These are phyloP conservation scores for Phylloscopus whistleri DNA, from an alignment of 2,113 vertebrate species.

Conservation along the genomic window DNA sequence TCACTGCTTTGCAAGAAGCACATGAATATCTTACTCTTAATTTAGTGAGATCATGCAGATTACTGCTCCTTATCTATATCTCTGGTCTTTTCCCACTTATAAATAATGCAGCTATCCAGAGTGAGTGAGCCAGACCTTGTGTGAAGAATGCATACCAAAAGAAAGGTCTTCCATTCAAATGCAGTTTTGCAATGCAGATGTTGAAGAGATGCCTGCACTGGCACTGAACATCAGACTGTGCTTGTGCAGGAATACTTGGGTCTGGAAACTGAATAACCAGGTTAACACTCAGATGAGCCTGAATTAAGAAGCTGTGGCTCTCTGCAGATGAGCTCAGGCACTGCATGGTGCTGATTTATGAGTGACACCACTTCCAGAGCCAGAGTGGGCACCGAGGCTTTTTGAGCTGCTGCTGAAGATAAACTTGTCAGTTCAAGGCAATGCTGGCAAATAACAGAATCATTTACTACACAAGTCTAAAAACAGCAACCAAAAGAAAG, in stretches of 20 bases:
- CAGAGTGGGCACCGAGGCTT: accelerated
- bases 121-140: not conserved
- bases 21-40: not conserved
- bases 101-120: not conserved
- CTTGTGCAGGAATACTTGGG: not conserved
- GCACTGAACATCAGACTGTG: not conserved
- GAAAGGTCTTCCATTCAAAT: not conserved
- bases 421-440: not conserved
- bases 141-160: not conserved
- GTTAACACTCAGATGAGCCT: not conserved
- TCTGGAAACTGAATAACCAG: not conserved
- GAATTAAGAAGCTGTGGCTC: not conserved
- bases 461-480: not conserved
- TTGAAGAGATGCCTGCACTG: not conserved
- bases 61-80: not conserved
- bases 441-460: not conserved
- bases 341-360: not conserved
- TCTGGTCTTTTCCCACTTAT: not conserved
- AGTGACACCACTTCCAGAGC: not conserved
- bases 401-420: not conserved
- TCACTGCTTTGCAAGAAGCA: not conserved
- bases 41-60: not conserved
- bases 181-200: not conserved
- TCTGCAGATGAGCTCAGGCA: not conserved
- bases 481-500: not conserved